Evolutionary conservation across 2,888 invertebrate genomes (phyloP).

Genomic region (Epirrhoe alternata): DNA sequence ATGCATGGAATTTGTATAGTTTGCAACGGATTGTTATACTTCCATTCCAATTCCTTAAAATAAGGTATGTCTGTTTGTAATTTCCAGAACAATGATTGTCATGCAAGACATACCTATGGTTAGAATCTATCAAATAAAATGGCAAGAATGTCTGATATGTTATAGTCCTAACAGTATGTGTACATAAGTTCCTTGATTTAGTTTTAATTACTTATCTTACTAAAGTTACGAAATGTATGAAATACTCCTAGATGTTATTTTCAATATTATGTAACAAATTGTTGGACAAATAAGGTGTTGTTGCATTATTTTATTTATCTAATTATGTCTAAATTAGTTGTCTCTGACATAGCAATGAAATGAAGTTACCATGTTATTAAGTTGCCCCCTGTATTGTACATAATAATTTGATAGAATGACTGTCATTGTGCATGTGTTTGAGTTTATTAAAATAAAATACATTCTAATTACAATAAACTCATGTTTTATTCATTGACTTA

Average conservation of each 20-base stretch:
- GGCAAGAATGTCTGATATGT: background rate
- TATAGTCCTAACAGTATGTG: background rate
- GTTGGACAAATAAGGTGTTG: conserved; percentile 35
- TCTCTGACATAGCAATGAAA: conserved; percentile 42
- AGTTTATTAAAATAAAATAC: conserved; percentile 57
- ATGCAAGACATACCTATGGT: background rate
- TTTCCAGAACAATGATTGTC: background rate
- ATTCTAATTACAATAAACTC: conserved; percentile 47
- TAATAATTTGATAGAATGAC: conserved; percentile 45
- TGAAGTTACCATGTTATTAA: conserved; percentile 58
- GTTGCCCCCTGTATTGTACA: conserved; percentile 52
- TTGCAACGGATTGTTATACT: background rate
- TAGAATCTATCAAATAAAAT: background rate
- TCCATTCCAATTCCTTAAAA: background rate
- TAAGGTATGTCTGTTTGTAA: background rate
- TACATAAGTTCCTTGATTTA: conserved; percentile 23
- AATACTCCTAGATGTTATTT: conserved; percentile 15
- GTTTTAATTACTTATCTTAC: background rate
- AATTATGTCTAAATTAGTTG: conserved; percentile 7
- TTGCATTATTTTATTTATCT: conserved; percentile 20
- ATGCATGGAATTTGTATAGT: background rate
- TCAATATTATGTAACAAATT: conserved; percentile 46
- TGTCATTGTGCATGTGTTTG: conserved; percentile 56
- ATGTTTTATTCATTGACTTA: conserved; percentile 43
- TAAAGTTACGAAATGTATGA: conserved; percentile 16